Percentiles rank a stretch among this genome's conserved stretches.
phyloP scores from a whole-genome alignment of 2,797 vertebrate species.

The Arrhamphus sclerolepis region DNA sequence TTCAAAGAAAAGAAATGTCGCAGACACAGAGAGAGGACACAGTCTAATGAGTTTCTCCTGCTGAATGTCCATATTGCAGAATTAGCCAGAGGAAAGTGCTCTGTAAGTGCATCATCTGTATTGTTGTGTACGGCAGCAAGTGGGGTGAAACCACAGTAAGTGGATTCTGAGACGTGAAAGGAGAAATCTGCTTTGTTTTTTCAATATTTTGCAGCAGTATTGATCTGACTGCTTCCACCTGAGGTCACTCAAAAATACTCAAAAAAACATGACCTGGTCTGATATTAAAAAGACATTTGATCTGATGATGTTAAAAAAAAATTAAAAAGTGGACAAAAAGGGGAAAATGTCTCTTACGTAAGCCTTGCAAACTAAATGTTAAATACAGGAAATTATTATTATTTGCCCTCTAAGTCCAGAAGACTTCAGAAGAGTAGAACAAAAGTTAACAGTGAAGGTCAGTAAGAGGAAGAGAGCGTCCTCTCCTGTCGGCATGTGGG shows the following conservation, averaged over 20 bases:
- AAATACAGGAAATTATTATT: not conserved
- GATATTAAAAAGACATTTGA: conserved; percentile 3
- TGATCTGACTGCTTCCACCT: conserved; percentile 6
- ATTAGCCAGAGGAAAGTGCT: conserved; percentile 61
- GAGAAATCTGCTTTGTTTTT: conserved; percentile 35
- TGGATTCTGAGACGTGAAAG: conserved; percentile 49
- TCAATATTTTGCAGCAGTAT: conserved; percentile 34
- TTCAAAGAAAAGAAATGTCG: conserved; percentile 58
- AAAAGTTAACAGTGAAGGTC: not conserved
- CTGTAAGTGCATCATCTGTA: conserved; percentile 58
- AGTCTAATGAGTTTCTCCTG: conserved; percentile 52
- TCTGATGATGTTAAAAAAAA: conserved; percentile 6
- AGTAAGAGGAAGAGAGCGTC: conserved; percentile 28
- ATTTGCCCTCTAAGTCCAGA: not conserved
- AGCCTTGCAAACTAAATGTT: not conserved
- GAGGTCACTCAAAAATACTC: not conserved
- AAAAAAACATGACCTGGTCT: conserved; percentile 1
- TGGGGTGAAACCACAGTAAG: conserved; percentile 60
- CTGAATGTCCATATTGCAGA: conserved; percentile 40
- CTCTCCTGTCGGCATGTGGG: conserved; percentile 34
- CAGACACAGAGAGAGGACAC: conserved; percentile 13
- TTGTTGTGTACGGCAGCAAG: conserved; percentile 44
- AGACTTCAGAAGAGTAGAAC: no score
- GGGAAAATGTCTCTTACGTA: no score
- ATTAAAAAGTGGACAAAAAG: not conserved